These are phyloP conservation scores for Cephonodes hylas DNA, from an alignment of 2,888 invertebrate genomes.

Conservation along the genomic window DNA sequence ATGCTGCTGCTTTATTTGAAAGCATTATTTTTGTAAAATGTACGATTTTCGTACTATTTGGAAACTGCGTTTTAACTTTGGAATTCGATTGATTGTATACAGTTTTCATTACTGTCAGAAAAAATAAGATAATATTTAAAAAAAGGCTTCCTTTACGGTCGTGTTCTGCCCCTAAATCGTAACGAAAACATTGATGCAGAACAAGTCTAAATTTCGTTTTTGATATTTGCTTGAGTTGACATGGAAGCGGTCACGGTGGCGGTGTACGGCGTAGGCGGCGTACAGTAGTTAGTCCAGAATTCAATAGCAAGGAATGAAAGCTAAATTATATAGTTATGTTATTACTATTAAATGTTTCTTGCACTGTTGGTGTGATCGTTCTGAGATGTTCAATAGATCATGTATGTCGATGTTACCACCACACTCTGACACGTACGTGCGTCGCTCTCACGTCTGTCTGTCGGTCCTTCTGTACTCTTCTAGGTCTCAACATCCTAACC, in stretches of 20 bases:
- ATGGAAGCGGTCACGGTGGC: constrained; percentile 63
- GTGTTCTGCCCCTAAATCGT: constrained; percentile 68
- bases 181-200: constrained; percentile 64
- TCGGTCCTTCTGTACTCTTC: constrained; percentile 70
- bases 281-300: constrained; percentile 62
- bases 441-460: constrained; percentile 60
- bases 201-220: constrained; percentile 82
- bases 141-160: constrained; percentile 60
- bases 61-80: neutral
- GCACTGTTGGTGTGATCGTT: constrained; percentile 76
- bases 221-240: constrained; percentile 73
- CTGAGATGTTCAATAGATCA: constrained; percentile 68
- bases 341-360: constrained; percentile 65
- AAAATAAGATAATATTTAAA: constrained; percentile 3
- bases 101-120: constrained; percentile 11
- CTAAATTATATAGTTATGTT: constrained; percentile 57
- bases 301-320: constrained; percentile 75
- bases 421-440: constrained; percentile 65
- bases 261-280: constrained; percentile 77
- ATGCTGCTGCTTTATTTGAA: neutral
- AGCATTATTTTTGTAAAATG: neutral
- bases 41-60: neutral
- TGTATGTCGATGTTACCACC: constrained; percentile 78
- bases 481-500: constrained; percentile 71
- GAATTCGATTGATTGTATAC: neutral